phyloP scores from a whole-genome alignment of 1,140 invertebrate genomes.

The Charaxes varanes region DNA sequence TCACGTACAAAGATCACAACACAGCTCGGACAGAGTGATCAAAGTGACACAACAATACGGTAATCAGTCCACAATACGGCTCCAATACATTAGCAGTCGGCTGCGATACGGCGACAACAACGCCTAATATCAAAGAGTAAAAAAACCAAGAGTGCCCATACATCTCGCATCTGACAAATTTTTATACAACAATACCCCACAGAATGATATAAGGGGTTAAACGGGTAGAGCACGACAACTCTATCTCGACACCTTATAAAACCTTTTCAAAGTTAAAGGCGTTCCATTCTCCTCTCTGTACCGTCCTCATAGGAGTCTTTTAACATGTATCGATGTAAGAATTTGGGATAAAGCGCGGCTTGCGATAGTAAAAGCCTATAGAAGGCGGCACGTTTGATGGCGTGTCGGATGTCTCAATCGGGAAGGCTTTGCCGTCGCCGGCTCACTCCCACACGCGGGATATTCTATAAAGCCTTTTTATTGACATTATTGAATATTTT shows the following conservation, averaged over 20 bases:
- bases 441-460: constrained; percentile 34
- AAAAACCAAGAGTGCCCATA: constrained; percentile 41
- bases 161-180: constrained; percentile 63
- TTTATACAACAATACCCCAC: constrained; percentile 54
- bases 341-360: constrained; percentile 24
- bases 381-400: constrained; percentile 60
- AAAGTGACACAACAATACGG: constrained; percentile 31
- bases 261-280: neutral
- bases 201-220: constrained; percentile 61
- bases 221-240: constrained; percentile 41
- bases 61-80: constrained; percentile 17
- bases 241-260: constrained; percentile 12
- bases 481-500: constrained; percentile 27
- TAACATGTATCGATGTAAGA: neutral
- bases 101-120: constrained; percentile 40
- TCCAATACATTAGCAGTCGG: constrained; percentile 39
- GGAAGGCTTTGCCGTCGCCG: constrained; percentile 47
- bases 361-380: constrained; percentile 56
- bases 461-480: constrained; percentile 24
- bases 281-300: constrained; percentile 14
- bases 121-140: constrained; percentile 41
- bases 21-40: too few species aligned
- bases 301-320: constrained; percentile 2
- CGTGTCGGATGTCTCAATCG: constrained; percentile 69
- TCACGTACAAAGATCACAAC: constrained; percentile 10